phyloP scores from a whole-genome alignment of 1,140 invertebrate genomes.

The Cydia fagiglandana region DNA sequence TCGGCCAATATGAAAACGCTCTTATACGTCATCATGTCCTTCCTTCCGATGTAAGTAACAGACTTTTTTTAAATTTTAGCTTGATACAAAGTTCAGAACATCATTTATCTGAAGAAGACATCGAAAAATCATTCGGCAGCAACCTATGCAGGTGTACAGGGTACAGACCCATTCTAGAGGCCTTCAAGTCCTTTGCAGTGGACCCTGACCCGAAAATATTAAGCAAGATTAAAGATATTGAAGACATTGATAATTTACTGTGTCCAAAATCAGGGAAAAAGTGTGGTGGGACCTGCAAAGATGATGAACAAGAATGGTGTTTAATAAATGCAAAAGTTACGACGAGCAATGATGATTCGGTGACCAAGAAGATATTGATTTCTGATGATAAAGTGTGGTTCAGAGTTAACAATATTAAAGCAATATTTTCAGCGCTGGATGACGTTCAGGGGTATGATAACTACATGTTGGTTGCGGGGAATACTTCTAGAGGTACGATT shows the following conservation, averaged over 20 bases:
- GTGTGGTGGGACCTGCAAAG: slow-evolving; percentile 36
- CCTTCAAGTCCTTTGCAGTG: slow-evolving; percentile 86
- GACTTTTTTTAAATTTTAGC: slow-evolving; percentile 29
- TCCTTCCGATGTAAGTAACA: too few relatives aligned
- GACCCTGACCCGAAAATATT: slow-evolving; percentile 76
- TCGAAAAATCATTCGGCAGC: slow-evolving; percentile 87
- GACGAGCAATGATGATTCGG: not conserved
- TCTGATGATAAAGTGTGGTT: slow-evolving; percentile 40
- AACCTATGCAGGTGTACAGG: slow-evolving; percentile 93
- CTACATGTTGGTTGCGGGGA: slow-evolving; percentile 43
- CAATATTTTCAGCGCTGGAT: slow-evolving; percentile 40
- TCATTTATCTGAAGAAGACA: slow-evolving; percentile 81
- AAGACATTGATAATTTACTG: slow-evolving; percentile 58
- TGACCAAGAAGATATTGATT: slow-evolving; percentile 38
- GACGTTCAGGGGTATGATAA: slow-evolving; percentile 37
- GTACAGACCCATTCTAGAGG: slow-evolving; percentile 89
- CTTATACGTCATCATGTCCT: too few relatives aligned
- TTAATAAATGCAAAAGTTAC: slow-evolving; percentile 34
- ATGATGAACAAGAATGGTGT: slow-evolving; percentile 38
- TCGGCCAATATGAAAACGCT: too few relatives aligned
- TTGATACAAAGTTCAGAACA: slow-evolving; percentile 47
- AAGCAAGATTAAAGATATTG: slow-evolving; percentile 80
- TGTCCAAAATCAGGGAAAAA: slow-evolving; percentile 41
- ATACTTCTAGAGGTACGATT: slow-evolving; percentile 37
- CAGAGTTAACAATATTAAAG: slow-evolving; percentile 33